A percentile compares a stretch with the other conserved stretches of the same genome.
Conservation (phyloP, 2,888 invertebrate genomes). For the Sepioteuthis lessoniana region DNA sequence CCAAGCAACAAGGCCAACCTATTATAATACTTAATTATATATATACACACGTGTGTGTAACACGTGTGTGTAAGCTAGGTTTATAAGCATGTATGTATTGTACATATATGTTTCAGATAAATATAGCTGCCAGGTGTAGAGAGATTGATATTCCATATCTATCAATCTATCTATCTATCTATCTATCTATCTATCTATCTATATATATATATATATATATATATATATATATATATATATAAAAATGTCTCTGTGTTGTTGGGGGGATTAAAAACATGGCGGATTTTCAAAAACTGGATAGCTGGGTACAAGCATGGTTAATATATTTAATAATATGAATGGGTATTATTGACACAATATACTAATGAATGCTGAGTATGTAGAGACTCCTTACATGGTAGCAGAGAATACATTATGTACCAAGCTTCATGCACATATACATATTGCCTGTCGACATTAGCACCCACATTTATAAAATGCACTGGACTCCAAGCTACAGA, state of each 20-base stretch:
- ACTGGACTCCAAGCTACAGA: neutral
- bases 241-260: no score
- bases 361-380: neutral
- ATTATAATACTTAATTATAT: neutral
- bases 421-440: neutral
- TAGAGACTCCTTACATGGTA: neutral
- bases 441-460: neutral
- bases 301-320: neutral
- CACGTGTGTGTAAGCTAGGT: neutral
- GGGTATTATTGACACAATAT: neutral
- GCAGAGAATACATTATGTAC: neutral
- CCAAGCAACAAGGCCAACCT: no score
- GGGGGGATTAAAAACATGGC: neutral
- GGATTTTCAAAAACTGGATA: neutral
- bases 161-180: neutral
- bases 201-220: neutral
- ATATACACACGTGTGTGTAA: neutral
- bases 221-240: neutral
- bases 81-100: neutral
- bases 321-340: conserved; percentile 12
- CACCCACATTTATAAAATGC: neutral
- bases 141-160: neutral
- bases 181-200: neutral
- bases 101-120: neutral
- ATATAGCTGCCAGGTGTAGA: neutral